Percentiles rank a stretch among this genome's conserved stretches.
phyloP scores from a whole-genome alignment of 1,140 invertebrate genomes.

The Lethrus apterus region DNA sequence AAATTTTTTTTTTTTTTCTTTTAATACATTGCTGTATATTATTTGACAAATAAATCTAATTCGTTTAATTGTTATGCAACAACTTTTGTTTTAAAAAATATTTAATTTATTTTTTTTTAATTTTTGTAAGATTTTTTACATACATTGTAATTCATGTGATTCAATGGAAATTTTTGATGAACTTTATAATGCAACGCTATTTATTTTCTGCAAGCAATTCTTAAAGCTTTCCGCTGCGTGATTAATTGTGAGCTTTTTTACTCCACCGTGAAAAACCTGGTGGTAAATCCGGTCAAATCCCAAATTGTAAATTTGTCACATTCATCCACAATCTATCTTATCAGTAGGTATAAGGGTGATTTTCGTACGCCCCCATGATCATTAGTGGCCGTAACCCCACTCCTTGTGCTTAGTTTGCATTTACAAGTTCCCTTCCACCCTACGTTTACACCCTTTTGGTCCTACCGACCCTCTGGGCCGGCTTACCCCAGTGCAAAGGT shows the following conservation, averaged over 20 bases:
- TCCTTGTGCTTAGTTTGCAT: constrained; percentile 42
- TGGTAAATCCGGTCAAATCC: constrained; percentile 22
- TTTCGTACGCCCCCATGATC: constrained; percentile 33
- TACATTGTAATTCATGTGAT: too few species aligned
- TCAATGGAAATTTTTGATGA: too few species aligned
- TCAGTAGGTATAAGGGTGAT: constrained; percentile 36
- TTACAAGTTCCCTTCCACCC: constrained; percentile 37
- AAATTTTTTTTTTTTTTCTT: too few species aligned
- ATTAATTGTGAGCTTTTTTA: constrained; percentile 10
- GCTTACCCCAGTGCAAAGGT: constrained; percentile 33
- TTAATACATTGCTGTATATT: too few species aligned
- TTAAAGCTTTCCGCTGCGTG: neutral
- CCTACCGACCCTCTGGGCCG: constrained; percentile 19
- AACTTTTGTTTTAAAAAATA: too few species aligned
- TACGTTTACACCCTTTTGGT: constrained; percentile 18
- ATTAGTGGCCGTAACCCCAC: constrained; percentile 36
- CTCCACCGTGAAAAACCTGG: neutral
- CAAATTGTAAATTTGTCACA: constrained; percentile 38
- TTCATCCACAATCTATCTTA: constrained; percentile 34
- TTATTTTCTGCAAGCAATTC: neutral
- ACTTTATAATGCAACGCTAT: too few species aligned
- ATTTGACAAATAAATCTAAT: too few species aligned
- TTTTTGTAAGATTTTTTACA: too few species aligned
- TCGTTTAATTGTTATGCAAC: too few species aligned
- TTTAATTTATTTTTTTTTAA: too few species aligned